These are phyloP conservation scores for Xanthostigma xanthostigma DNA, from an alignment of 2,888 invertebrate genomes.

Conservation along the genomic window DNA sequence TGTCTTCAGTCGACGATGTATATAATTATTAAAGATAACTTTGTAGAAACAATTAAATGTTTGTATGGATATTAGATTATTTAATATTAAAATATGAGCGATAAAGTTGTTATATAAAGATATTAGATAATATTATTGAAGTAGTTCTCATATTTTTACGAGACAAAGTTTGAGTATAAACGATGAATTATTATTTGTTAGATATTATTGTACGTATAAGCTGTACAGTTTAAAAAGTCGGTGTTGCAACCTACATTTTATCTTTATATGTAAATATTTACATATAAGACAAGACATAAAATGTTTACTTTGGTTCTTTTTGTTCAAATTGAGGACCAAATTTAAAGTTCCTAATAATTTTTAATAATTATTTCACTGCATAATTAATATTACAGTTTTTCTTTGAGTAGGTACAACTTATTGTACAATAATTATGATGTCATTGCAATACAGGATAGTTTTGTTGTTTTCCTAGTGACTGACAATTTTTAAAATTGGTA, in stretches of 20 bases:
- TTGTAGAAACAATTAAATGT: slow-evolving; percentile 22
- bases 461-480: too few relatives aligned
- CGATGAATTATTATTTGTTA: not conserved
- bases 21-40: slow-evolving; percentile 9
- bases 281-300: not conserved
- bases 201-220: not conserved
- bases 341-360: slow-evolving; percentile 1
- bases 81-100: slow-evolving; percentile 17
- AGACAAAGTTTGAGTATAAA: not conserved
- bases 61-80: slow-evolving; percentile 14
- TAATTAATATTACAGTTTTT: too few relatives aligned
- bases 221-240: slow-evolving; percentile 1
- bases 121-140: not conserved
- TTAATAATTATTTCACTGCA: not conserved
- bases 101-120: slow-evolving; percentile 13
- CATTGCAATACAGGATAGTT: too few relatives aligned
- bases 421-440: too few relatives aligned
- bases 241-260: not conserved
- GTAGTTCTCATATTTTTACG: slow-evolving; percentile 4
- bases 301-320: not conserved
- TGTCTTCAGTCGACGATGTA: slow-evolving; percentile 24
- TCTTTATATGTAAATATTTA: not conserved
- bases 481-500: too few relatives aligned
- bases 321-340: not conserved
- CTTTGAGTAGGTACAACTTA: too few relatives aligned